These are phyloP conservation scores for Pundamilia nyererei DNA, from an alignment of 2,113 vertebrate genomes.

Conservation along the genomic window DNA sequence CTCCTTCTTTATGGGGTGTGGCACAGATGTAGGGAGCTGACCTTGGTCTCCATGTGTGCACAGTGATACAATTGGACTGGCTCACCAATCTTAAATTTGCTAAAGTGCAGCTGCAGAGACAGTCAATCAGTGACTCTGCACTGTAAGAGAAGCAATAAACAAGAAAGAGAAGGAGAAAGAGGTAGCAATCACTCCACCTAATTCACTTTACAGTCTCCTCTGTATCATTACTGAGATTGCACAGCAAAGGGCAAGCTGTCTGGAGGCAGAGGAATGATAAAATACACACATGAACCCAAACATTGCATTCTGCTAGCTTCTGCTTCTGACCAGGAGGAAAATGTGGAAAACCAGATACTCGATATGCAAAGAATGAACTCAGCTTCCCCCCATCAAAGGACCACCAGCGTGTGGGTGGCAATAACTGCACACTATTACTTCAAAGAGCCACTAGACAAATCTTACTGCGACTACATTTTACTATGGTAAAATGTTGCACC, in stretches of 20 bases:
- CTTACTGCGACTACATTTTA: neutral
- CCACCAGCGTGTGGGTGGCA: neutral
- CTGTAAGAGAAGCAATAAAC: constrained; percentile 21
- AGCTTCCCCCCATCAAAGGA: neutral
- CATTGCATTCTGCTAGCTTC: neutral
- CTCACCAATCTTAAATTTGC: constrained; percentile 3
- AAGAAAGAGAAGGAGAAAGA: neutral
- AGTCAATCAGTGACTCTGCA: constrained; percentile 18
- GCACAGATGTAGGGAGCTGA: neutral
- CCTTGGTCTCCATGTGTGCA: neutral
- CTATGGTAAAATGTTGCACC: neutral
- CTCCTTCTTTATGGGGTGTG: neutral
- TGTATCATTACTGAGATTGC: constrained; percentile 61
- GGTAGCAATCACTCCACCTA: neutral
- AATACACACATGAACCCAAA: neutral
- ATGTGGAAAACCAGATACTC: neutral
- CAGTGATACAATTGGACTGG: neutral
- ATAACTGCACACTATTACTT: neutral
- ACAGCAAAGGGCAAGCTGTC: constrained; percentile 9
- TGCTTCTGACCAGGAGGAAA: neutral
- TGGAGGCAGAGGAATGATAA: neutral
- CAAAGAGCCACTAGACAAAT: neutral
- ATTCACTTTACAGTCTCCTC: constrained; percentile 45
- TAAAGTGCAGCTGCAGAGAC: constrained; percentile 6
- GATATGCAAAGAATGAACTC: neutral